Conservation (phyloP, 2,113 vertebrate species). For the Poicephalus meyeri region DNA sequence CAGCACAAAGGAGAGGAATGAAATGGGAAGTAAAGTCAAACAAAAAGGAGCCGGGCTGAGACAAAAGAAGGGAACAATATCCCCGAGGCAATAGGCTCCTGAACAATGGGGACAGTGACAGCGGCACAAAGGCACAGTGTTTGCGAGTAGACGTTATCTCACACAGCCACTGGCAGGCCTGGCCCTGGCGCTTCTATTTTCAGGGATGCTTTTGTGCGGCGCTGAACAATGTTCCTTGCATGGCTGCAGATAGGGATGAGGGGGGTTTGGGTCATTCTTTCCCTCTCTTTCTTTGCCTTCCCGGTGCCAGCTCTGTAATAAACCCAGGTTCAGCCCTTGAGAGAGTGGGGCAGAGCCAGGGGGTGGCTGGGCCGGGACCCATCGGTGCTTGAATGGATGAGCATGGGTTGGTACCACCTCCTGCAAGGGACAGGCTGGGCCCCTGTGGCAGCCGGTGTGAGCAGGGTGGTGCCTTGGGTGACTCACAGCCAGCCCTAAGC, state of each 20-base stretch:
- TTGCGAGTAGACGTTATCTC: conserved; percentile 99
- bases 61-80: conserved; percentile 99
- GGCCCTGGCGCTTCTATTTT: conserved; percentile 93
- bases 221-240: conserved; percentile 88
- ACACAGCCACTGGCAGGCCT: conserved; percentile 98
- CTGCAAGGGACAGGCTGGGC: background rate
- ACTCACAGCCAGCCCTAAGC: background rate
- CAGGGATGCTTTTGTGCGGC: conserved; percentile 95
- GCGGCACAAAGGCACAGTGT: conserved; percentile 96
- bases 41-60: conserved; percentile 90
- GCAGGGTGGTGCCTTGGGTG: background rate
- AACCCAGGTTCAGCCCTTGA: background rate
- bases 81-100: conserved; percentile 90
- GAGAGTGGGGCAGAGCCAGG: background rate
- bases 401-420: background rate
- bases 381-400: background rate
- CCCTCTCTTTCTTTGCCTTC: background rate
- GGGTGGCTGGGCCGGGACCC: background rate
- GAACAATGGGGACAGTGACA: conserved; percentile 99
- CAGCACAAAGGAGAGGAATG: conserved; percentile 87
- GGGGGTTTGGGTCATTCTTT: conserved; percentile 47
- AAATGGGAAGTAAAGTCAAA: conserved; percentile 94
- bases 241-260: conserved; percentile 82
- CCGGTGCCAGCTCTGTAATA: background rate
- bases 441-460: background rate